These are phyloP conservation scores for Eupithecia pulchellata DNA, from an alignment of 2,888 invertebrate genomes.

Conservation along the genomic window DNA sequence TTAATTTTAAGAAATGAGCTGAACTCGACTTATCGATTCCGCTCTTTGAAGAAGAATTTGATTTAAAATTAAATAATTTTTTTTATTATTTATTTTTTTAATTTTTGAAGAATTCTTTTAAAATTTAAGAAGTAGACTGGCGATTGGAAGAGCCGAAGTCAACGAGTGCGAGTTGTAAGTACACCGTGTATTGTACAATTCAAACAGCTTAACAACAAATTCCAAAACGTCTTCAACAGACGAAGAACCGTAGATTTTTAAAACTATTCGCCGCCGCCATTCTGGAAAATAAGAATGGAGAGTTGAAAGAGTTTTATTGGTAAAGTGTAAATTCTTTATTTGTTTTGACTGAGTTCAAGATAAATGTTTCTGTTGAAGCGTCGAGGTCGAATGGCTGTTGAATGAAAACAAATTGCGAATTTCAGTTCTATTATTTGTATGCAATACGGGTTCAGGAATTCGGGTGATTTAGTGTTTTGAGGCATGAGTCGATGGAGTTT, in stretches of 20 bases:
- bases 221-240: not conserved
- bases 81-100: too few relatives aligned
- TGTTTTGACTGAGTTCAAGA: conserved; percentile 30
- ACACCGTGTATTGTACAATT: not conserved
- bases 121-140: too few relatives aligned
- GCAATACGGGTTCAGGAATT: conserved; percentile 1
- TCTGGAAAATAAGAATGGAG: conserved; percentile 17
- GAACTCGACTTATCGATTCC: not conserved
- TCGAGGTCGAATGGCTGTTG: conserved; percentile 20
- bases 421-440: conserved; percentile 7
- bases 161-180: too few relatives aligned
- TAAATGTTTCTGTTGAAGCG: conserved; percentile 24
- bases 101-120: too few relatives aligned
- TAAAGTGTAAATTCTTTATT: conserved; percentile 34
- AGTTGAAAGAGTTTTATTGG: conserved; percentile 28
- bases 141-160: too few relatives aligned
- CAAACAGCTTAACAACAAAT: not conserved
- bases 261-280: not conserved
- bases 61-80: too few relatives aligned
- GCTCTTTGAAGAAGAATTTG: too few relatives aligned
- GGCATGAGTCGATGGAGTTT: not conserved
- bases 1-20: not conserved
- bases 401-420: conserved; percentile 9
- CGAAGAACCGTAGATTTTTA: not conserved
- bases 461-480: not conserved